Evolutionary conservation across 2,888 invertebrate genomes (phyloP).

Genomic region (Amphiduros pacificus): DNA sequence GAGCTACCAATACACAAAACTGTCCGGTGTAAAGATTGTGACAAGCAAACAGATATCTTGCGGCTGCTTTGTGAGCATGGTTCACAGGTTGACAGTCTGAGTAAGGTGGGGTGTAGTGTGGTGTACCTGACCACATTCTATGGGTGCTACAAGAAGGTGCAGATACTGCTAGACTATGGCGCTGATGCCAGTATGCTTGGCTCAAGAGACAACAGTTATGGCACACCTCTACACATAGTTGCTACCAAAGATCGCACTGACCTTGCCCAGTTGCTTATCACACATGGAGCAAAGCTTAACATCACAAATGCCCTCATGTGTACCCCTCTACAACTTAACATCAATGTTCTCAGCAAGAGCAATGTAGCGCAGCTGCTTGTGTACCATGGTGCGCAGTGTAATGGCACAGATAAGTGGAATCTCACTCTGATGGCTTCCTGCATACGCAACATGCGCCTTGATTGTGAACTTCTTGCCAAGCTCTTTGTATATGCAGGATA

Average conservation of each 20-base stretch:
- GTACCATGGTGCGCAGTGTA: constrained; percentile 30
- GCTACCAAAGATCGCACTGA: constrained; percentile 26
- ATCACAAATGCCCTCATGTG: constrained; percentile 21
- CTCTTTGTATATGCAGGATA: constrained; percentile 32
- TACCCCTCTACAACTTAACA: constrained; percentile 32
- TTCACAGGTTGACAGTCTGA: constrained; percentile 22
- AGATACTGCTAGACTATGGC: constrained; percentile 26
- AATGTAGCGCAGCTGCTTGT: constrained; percentile 27
- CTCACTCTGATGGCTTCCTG: constrained; percentile 26
- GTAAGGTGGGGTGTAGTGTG: constrained; percentile 25
- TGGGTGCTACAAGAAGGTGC: constrained; percentile 28
- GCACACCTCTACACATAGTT: constrained; percentile 31
- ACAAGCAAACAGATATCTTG: constrained; percentile 26
- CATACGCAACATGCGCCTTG: constrained; percentile 29
- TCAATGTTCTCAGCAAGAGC: constrained; percentile 25
- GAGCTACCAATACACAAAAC: constrained; percentile 31
- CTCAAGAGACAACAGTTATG: constrained; percentile 25
- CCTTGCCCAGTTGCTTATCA: constrained; percentile 26
- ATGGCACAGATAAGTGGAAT: constrained; percentile 18
- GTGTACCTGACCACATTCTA: constrained; percentile 33
- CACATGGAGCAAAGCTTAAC: constrained; percentile 24
- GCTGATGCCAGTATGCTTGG: constrained; percentile 24
- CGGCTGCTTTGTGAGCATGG: constrained; percentile 25
- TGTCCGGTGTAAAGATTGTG: constrained; percentile 27
- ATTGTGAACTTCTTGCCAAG: constrained; percentile 30